phyloP scores from a whole-genome alignment of 2,113 vertebrate species.

The Albula goreensis region DNA sequence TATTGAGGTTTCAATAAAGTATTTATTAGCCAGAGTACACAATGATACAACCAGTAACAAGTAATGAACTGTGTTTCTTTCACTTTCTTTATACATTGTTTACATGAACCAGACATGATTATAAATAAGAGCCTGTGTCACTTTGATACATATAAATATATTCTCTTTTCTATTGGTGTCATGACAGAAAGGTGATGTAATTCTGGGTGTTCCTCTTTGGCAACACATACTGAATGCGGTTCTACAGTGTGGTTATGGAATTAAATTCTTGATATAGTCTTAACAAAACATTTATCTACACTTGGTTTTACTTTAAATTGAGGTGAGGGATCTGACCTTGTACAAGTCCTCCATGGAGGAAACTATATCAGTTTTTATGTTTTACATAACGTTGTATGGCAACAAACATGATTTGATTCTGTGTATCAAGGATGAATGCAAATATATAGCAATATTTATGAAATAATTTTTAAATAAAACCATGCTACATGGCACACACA shows the following conservation, averaged over 20 bases:
- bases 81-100: conserved; percentile 8
- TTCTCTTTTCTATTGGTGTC: neutral
- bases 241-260: neutral
- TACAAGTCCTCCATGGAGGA: neutral
- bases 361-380: neutral
- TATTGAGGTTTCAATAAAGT: conserved; percentile 54
- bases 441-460: neutral
- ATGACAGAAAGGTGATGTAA: neutral
- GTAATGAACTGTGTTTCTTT: conserved; percentile 20
- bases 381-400: neutral
- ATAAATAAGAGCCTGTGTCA: neutral
- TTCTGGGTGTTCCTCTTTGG: neutral
- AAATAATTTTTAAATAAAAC: neutral
- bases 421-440: neutral
- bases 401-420: neutral
- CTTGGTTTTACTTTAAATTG: neutral
- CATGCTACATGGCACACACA: neutral
- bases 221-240: neutral
- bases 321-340: neutral
- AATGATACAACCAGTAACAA: conserved; percentile 1
- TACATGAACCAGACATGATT: neutral
- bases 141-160: neutral
- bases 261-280: neutral
- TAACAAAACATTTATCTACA: neutral
- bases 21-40: conserved; percentile 58